A percentile compares a stretch with the other conserved stretches of the same genome.
These are phyloP conservation scores for Acromyrmex echinatior DNA, from an alignment of 1,140 invertebrate species.

Conservation along the genomic window DNA sequence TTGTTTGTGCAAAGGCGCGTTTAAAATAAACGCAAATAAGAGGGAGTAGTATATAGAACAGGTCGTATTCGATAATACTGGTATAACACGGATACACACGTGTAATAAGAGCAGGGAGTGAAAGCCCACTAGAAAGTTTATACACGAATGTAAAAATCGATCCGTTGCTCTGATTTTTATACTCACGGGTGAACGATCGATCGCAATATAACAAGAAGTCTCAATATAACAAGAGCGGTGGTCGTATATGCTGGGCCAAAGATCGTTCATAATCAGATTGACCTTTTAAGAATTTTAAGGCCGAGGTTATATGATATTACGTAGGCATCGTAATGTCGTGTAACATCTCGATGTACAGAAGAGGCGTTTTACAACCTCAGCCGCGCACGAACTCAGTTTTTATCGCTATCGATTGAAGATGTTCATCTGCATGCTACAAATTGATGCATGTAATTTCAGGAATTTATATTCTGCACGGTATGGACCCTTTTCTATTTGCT, in stretches of 20 bases:
- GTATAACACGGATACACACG: not conserved
- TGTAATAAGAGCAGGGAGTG: constrained; percentile 16
- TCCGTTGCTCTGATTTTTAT: constrained; percentile 18
- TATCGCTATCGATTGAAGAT: not conserved
- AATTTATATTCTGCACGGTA: constrained; percentile 91
- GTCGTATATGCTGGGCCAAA: not conserved
- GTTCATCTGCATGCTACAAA: not conserved
- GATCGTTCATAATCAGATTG: constrained; percentile 32
- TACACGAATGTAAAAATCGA: constrained; percentile 44
- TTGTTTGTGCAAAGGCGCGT: no score
- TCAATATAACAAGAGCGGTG: constrained; percentile 8
- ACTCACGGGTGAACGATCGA: constrained; percentile 46
- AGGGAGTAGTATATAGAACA: not conserved
- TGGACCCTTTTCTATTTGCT: constrained; percentile 92
- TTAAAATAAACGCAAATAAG: constrained; percentile 22
- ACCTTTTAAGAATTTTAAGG: constrained; percentile 6
- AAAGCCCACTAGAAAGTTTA: constrained; percentile 60
- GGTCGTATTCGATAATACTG: constrained; percentile 25
- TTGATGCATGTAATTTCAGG: constrained; percentile 83
- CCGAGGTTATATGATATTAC: constrained; percentile 8
- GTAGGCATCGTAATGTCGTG: not conserved
- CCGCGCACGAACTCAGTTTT: not conserved
- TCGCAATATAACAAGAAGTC: constrained; percentile 19
- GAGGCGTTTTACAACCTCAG: not conserved
- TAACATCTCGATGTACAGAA: not conserved